These are phyloP conservation scores for Umimayanthus kanabou DNA, from an alignment of 92 coral and sea anemone species.

Conservation along the genomic window DNA sequence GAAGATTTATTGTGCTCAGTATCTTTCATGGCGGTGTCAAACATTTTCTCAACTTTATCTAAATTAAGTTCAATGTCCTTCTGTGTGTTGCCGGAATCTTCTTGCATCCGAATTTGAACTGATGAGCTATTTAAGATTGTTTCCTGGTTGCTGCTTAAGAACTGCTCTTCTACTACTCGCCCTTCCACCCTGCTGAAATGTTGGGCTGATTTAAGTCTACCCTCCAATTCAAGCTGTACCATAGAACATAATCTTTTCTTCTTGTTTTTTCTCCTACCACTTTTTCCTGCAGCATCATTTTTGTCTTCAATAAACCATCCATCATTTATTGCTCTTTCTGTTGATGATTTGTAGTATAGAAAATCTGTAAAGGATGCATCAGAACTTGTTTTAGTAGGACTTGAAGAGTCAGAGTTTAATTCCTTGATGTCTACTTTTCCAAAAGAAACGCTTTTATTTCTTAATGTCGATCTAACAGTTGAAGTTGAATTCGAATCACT, in stretches of 20 bases:
- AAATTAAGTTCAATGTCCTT: background rate
- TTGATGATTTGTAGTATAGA: background rate
- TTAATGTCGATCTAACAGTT: background rate
- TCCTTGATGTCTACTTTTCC: background rate
- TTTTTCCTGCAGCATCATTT: background rate
- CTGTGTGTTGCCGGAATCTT: background rate
- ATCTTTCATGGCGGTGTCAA: background rate
- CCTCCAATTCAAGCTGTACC: background rate
- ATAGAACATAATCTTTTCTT: background rate
- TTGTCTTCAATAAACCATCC: background rate
- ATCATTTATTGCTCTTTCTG: background rate
- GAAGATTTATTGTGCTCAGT: background rate
- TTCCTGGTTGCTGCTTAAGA: background rate
- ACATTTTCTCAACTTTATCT: background rate
- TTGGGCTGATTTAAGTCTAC: background rate
- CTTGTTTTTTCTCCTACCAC: background rate
- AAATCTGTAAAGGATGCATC: background rate
- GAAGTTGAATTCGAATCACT: background rate
- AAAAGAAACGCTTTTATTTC: conserved; percentile 10
- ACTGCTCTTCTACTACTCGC: background rate
- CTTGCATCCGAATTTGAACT: background rate
- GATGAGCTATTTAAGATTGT: background rate
- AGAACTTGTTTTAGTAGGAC: background rate
- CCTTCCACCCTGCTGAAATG: background rate
- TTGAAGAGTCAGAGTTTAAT: background rate